These are phyloP conservation scores for Hiodon tergisus DNA, from an alignment of 2,113 vertebrate genomes.

Conservation along the genomic window DNA sequence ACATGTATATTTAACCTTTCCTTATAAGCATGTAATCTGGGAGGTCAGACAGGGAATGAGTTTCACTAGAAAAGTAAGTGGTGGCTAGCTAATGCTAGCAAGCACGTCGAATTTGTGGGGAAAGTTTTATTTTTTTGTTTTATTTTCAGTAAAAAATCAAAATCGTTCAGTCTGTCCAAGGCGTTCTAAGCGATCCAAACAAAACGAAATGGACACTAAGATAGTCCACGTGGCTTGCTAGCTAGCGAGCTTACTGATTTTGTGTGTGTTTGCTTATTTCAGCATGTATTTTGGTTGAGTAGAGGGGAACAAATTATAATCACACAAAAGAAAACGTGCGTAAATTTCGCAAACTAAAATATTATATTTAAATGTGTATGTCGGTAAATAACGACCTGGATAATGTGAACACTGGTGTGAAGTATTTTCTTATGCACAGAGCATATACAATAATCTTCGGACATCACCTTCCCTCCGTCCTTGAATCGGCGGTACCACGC, in stretches of 20 bases:
- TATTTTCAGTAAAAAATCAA: not conserved
- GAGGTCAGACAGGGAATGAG: not conserved
- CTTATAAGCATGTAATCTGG: not conserved
- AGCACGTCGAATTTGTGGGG: slow-evolving; percentile 1
- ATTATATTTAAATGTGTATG: too few species aligned
- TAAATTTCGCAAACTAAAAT: too few species aligned
- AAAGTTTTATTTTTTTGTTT: slow-evolving; percentile 7
- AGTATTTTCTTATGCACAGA: too few species aligned
- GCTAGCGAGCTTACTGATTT: too few species aligned
- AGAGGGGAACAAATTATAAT: too few species aligned
- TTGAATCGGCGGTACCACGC: slow-evolving; percentile 7
- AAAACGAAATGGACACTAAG: too few species aligned
- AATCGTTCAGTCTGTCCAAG: not conserved
- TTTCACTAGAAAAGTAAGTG: not conserved
- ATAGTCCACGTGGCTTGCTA: too few species aligned
- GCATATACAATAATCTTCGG: not conserved
- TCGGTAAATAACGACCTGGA: too few species aligned
- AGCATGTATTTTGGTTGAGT: too few species aligned
- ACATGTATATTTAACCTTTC: not conserved
- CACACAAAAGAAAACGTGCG: too few species aligned
- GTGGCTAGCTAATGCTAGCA: slow-evolving; percentile 2
- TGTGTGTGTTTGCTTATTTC: too few species aligned
- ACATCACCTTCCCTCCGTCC: slow-evolving; percentile 29
- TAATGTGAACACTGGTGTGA: too few species aligned
- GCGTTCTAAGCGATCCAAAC: not conserved